Evolutionary conservation across 2,888 invertebrate genomes (phyloP).

Genomic region (Ectemnius continuus): DNA sequence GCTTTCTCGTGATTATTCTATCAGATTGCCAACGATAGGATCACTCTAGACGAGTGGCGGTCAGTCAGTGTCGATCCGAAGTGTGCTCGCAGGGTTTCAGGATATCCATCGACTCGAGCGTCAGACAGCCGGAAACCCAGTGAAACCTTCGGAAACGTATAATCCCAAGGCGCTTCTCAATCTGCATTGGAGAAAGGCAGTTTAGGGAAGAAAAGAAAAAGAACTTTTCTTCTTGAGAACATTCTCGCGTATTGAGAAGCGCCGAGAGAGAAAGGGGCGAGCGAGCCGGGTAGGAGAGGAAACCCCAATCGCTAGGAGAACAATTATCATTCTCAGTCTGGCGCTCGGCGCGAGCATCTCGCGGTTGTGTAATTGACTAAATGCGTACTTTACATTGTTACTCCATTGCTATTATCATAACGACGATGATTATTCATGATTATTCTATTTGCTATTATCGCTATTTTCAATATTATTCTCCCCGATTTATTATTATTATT

Average conservation of each 20-base stretch:
- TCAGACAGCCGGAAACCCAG: slow-evolving; percentile 13
- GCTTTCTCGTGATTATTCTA: neutral
- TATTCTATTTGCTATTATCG: slow-evolving; percentile 64
- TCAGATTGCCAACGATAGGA: neutral
- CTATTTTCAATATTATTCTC: slow-evolving; percentile 63
- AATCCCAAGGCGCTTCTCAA: slow-evolving; percentile 10
- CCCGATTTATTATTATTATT: slow-evolving; percentile 48
- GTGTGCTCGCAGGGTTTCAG: slow-evolving; percentile 43
- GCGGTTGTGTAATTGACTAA: slow-evolving; percentile 49
- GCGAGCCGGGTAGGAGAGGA: neutral
- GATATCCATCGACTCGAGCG: slow-evolving; percentile 35
- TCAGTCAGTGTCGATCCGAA: slow-evolving; percentile 43
- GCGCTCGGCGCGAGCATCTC: slow-evolving; percentile 47
- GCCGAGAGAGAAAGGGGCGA: neutral
- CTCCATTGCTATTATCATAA: slow-evolving; percentile 62
- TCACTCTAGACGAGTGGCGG: neutral
- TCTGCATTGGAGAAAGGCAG: neutral
- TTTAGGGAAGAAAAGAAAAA: slow-evolving; percentile 2
- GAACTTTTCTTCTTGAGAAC: slow-evolving; percentile 1
- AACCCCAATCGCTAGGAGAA: slow-evolving; percentile 9
- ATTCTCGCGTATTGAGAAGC: slow-evolving; percentile 11
- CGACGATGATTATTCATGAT: slow-evolving; percentile 60
- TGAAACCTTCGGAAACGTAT: too few species aligned
- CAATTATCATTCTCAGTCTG: slow-evolving; percentile 24
- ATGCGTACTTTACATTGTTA: slow-evolving; percentile 67